Evolutionary conservation across 2,888 invertebrate genomes (phyloP).

Genomic region (Diarsia brunnea): DNA sequence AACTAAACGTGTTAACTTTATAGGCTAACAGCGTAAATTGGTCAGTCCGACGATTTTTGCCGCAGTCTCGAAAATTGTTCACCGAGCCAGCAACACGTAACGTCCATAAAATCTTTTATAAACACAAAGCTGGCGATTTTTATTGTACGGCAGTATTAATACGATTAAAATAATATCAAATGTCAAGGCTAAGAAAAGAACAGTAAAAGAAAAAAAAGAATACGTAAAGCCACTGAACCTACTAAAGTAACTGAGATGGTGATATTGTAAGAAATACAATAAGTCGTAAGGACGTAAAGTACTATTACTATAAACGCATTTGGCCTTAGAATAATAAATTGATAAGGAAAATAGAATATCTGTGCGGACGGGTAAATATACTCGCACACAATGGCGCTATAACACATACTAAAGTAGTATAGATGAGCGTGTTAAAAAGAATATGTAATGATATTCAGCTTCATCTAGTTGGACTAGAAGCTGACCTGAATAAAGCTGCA

Average conservation of each 20-base stretch:
- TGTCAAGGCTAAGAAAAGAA: conserved; percentile 60
- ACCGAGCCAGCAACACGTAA: conserved; percentile 30
- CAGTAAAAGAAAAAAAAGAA: conserved; percentile 27
- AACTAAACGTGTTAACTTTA: conserved; percentile 21
- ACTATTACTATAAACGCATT: conserved; percentile 22
- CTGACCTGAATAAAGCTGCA: conserved; percentile 2
- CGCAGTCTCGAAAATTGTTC: conserved; percentile 28
- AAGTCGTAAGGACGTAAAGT: conserved; percentile 12
- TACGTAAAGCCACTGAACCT: conserved; percentile 2
- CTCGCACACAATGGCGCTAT: conserved; percentile 2
- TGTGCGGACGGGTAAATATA: conserved; percentile 1
- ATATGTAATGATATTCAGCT: conserved; percentile 29
- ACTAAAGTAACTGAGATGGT: conserved; percentile 5
- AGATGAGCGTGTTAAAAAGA: conserved; percentile 14
- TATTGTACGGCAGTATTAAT: conserved; percentile 34
- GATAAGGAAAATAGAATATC: conserved; percentile 47
- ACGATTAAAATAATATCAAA: conserved; percentile 49
- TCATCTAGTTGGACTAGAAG: conserved; percentile 24
- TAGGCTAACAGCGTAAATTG: conserved; percentile 5
- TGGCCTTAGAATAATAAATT: conserved; percentile 36
- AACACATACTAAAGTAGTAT: neutral
- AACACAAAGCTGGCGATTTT: conserved; percentile 24
- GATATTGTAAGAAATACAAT: conserved; percentile 14
- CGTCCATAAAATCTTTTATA: conserved; percentile 42
- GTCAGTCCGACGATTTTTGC: conserved; percentile 21